Evolutionary conservation across 2,113 vertebrate species (phyloP).

Genomic region (Poecile atricapillus): DNA sequence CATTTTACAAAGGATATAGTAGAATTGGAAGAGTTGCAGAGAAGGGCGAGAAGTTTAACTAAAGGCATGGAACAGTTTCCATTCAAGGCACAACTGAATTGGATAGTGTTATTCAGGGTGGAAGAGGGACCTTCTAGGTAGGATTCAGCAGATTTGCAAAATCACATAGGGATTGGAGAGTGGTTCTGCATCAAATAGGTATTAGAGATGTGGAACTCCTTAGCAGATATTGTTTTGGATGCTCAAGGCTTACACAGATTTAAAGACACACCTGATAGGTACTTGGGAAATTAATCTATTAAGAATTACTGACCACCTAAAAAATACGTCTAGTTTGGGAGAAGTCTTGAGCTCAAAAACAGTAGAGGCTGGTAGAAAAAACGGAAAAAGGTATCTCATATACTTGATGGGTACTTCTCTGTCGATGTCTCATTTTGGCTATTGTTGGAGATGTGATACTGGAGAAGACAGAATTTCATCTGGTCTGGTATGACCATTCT

Average conservation of each 20-base stretch:
- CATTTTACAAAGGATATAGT: background rate
- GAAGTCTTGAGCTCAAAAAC: background rate
- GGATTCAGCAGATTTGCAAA: background rate
- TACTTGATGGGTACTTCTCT: background rate
- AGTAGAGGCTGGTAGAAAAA: background rate
- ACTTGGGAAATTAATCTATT: background rate
- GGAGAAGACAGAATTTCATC: background rate
- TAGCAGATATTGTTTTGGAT: background rate
- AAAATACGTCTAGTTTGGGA: background rate
- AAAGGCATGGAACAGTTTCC: background rate
- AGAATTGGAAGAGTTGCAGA: background rate
- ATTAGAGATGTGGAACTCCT: background rate
- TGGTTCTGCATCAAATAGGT: background rate
- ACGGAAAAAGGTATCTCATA: background rate
- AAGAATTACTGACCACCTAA: background rate
- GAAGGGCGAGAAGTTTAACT: background rate
- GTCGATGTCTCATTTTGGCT: background rate
- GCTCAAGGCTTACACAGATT: background rate
- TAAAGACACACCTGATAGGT: background rate
- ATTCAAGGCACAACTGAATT: background rate
- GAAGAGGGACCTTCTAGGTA: background rate
- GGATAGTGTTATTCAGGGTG: background rate
- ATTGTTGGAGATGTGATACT: background rate
- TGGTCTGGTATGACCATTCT: background rate
- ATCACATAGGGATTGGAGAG: background rate